Base-by-base conservation (phyloP, 2,888 invertebrate genomes). In the Pollenia griseotomentosa region DNA sequence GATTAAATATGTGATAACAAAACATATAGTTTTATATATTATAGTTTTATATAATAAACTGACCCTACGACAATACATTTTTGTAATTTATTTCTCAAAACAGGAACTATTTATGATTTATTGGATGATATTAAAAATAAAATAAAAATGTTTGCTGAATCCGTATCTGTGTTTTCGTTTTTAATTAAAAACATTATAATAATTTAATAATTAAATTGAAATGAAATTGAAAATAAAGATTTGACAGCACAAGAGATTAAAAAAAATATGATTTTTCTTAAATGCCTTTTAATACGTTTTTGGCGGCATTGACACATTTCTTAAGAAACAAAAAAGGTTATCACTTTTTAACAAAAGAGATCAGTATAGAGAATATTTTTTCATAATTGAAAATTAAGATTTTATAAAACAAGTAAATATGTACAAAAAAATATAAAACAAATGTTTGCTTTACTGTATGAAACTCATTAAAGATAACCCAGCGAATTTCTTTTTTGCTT, bases 221-320 rank as follows among this genome's bases (percentile, higher is more conserved):
- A 68, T 79, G 48, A 70, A 79, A 70, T 79, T 48, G 53, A 82
- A 75, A 68, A 68, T 44, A 83, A 77, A 40, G 12, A 46, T 73
- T 46, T 73, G 61, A 61, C 75, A 75, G 51, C 7, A 68, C 44
- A 51, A 61, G 70, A 75, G 83, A 83, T 83, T 83, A 83, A 83
- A 70, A 19, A 12, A 48, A 48, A 48, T 48, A 48, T 48, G 12
- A 12, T 48, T 48, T 23, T 33, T 33, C 59, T 33, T 12, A 14
- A 11, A 14, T 23, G 10, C 8, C 33, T 0, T 33, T 33, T 33
- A 33, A 33, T 33, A 51, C 53, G 75, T 70, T 75, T 74, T 71
- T 68, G 74, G 79, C 65, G 79, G 70, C 77, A 83, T 83, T 74
- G 86, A 80, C 79, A 86, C 65, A 86, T 83, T 80, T 83, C 48